Base-by-base conservation (phyloP, 2,888 invertebrate genomes). In the Apotomis turbidana region DNA sequence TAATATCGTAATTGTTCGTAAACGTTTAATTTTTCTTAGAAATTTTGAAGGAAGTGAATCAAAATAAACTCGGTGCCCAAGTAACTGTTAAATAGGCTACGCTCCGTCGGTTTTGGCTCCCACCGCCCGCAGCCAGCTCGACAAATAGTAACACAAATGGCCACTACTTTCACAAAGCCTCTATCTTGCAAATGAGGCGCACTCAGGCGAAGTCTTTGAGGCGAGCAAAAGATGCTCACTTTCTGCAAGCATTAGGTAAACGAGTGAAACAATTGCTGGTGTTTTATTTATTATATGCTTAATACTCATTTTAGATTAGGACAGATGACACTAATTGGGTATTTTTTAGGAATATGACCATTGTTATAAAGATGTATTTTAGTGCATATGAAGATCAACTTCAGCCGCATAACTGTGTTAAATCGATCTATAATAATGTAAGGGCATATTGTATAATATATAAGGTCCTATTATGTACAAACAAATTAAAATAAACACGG, bases 141-240 rank as follows among this genome's bases (percentile, higher is more conserved):
- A 74, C 74, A 76, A 76, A 77, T 74, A 71, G 74, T 38, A 68
- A 55, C 72, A 74, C 74, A 76, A 76, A 77, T 74, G 70, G 74
- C 44, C 70, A 55, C 72, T 70, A 76, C 76, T 74, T 70, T 71
- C 54, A 69, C 68, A 69, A 67, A 62, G 67, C 71, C 74, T 68
- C 75, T 73, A 75, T 75, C 67, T 66, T 59, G 69, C 72, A 72
- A 76, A 76, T 64, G 73, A 68, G 67, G 51, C 66, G 75, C 74
- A 73, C 59, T 74, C 70, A 67, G 73, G 64, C 73, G 74, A 77
- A 76, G 75, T 75, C 61, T 68, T 52, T 52, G 44, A 36, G 61
- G 10, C 54, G 52, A 13, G n/a, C 44, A 68, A 60, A 60, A 68
- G 52, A 60, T 52, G 44, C 12, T n/a, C n/a, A 44, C 60, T 12